Evolutionary conservation across 2,797 vertebrate species (phyloP), one percentile per base, ranked within the genome.

Genomic region (Sebastes melanostomus): DNA sequence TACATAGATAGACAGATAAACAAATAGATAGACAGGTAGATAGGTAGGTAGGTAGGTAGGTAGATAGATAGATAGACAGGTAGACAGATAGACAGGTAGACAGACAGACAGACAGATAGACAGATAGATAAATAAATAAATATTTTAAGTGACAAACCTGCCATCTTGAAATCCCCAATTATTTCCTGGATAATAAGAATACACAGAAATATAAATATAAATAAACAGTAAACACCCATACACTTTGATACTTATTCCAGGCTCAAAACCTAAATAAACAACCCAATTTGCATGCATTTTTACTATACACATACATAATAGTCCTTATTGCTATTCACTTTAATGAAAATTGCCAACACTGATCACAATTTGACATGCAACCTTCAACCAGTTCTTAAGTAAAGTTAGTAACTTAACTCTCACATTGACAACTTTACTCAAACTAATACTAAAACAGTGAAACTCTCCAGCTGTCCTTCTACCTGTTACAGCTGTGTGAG

Each of bases 111-210:
- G 13, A 36, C 1, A 62, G 12, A 24, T 0, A 58, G 3, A 70
- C 0, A 66, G 38, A 42, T 0, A 42, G 38, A 46, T 2, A 18
- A 0, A 46, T 2, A 46, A 8, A 46, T 25, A 30, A 8, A 6
- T 12, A 2, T 56, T 42, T 36, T 3, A 58, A 22, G 3, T 67
- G 20, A 91, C 92, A 86, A 84, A 96, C 95, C 95, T 91, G 91
- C 77, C 95, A 96, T 96, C 72, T 84, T 91, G 85, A 86, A 85
- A 72, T 88, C 58, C 58, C 70, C 36, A 72, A 6, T 63, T 71
- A 3, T 46, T 77, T 66, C 77, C 89, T 92, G 54, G 20, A 80
- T 59, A 66, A 71, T 1, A 72, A 5, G 4, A 80, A 77, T 5
- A 84, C 0, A 75, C 5, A 86, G 2, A 66, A 59, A 66, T 5